phyloP scores from a whole-genome alignment of 2,113 vertebrate genomes.

The Misgurnus anguillicaudatus region DNA sequence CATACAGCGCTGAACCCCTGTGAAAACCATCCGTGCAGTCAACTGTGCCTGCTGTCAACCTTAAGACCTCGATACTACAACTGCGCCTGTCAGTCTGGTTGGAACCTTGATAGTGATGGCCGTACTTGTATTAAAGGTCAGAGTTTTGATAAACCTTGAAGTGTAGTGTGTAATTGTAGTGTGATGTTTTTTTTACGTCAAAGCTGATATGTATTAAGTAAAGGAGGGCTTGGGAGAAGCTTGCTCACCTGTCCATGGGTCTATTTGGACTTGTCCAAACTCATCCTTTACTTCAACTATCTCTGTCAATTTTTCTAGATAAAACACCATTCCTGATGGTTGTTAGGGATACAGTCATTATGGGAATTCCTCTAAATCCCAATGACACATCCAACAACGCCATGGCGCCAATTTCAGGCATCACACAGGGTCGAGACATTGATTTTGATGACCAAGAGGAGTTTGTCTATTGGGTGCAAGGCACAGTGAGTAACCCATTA shows the following conservation, averaged over 20 bases:
- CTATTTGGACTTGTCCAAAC: too few relatives aligned
- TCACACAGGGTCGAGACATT: slow-evolving; percentile 67
- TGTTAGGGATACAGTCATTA: slow-evolving; percentile 67
- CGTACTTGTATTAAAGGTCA: slow-evolving; percentile 85
- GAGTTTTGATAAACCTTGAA: not conserved
- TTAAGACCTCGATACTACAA: slow-evolving; percentile 79
- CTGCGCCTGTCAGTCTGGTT: slow-evolving; percentile 91
- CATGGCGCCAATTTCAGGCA: slow-evolving; percentile 68
- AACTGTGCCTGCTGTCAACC: slow-evolving; percentile 87
- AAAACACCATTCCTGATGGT: slow-evolving; percentile 72
- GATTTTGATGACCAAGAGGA: slow-evolving; percentile 73
- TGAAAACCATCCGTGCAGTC: slow-evolving; percentile 77
- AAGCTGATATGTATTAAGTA: too few relatives aligned
- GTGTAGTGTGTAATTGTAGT: too few relatives aligned
- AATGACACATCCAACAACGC: slow-evolving; percentile 70
- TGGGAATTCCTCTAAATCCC: slow-evolving; percentile 73
- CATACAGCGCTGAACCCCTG: slow-evolving; percentile 82
- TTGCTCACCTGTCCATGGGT: too few relatives aligned
- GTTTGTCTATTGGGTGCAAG: slow-evolving; percentile 74
- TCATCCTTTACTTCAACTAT: too few relatives aligned
- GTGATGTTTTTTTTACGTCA: too few relatives aligned
- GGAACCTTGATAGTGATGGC: slow-evolving; percentile 80
- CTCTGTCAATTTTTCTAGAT: slow-evolving; percentile 35
- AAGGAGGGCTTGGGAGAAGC: too few relatives aligned
- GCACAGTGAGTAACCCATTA: slow-evolving; percentile 61